Conservation (phyloP, 1,140 invertebrate genomes). For the Ostrea denselamellosa region DNA sequence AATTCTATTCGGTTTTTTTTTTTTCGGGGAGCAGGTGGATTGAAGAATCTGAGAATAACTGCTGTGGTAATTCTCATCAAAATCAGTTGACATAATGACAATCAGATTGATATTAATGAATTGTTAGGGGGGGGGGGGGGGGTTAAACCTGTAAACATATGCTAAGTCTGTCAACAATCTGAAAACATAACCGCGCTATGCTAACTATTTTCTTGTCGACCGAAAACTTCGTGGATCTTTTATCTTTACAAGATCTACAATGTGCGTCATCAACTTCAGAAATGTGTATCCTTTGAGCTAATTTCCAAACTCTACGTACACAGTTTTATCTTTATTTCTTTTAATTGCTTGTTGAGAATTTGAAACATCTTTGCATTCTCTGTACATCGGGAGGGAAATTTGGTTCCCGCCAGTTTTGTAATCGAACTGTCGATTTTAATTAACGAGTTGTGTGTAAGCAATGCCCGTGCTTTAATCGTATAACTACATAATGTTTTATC, state of each 20-base stretch:
- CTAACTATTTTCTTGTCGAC: not conserved
- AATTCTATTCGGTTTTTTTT: too few species aligned
- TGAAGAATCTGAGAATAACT: too few species aligned
- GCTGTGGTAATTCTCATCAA: too few species aligned
- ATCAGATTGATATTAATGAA: too few species aligned
- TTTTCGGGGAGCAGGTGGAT: too few species aligned
- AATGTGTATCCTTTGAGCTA: not conserved
- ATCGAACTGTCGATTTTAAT: not conserved
- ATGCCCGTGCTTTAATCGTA: too few species aligned
- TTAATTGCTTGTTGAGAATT: conserved; percentile 18
- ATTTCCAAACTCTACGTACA: not conserved
- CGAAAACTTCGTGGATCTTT: not conserved
- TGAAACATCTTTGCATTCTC: conserved; percentile 13
- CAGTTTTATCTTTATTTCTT: not conserved
- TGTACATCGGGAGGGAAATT: not conserved
- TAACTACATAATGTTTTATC: too few species aligned
- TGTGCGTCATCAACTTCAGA: not conserved
- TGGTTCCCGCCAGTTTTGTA: not conserved
- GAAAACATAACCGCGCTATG: not conserved
- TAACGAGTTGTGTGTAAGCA: not conserved
- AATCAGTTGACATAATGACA: too few species aligned
- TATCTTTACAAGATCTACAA: not conserved
- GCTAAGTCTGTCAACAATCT: not conserved
- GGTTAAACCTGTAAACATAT: not conserved
- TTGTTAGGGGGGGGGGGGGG: not conserved